Percentiles rank a stretch among this genome's conserved stretches.
Evolutionary conservation across 2,888 invertebrate species (phyloP).

Genomic region (Cerastis leucographa): DNA sequence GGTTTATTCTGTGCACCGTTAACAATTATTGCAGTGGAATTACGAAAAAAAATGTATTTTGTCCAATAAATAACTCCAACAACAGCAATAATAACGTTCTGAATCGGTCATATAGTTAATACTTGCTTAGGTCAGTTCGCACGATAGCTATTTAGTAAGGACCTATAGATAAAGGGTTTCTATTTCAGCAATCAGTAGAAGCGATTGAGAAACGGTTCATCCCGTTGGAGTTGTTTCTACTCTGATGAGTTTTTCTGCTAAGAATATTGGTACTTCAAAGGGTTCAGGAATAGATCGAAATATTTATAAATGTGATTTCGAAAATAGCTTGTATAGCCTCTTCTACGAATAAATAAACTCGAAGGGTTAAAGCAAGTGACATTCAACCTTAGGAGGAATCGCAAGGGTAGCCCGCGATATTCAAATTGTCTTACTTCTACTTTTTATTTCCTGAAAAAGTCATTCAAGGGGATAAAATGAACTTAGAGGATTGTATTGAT

Average conservation of each 20-base stretch:
- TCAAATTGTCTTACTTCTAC: no score
- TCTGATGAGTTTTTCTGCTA: slow-evolving; percentile 2
- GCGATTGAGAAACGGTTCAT: neutral
- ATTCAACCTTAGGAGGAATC: neutral
- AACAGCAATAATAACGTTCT: no score
- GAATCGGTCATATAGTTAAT: neutral
- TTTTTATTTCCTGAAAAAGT: no score
- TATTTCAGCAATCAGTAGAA: slow-evolving; percentile 8
- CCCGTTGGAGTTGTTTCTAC: slow-evolving; percentile 21
- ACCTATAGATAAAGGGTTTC: slow-evolving; percentile 10
- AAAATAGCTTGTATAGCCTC: neutral
- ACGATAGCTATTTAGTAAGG: slow-evolving; percentile 10
- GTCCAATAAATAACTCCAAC: neutral
- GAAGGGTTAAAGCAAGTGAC: neutral
- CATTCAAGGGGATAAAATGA: no score
- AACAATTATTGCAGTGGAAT: neutral
- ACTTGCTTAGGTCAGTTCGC: neutral
- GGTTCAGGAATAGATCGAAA: slow-evolving; percentile 12
- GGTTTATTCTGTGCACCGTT: neutral
- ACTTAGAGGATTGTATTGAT: no score
- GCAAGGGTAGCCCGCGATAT: no score
- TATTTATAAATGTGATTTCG: neutral
- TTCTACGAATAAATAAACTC: neutral
- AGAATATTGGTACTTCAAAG: neutral
- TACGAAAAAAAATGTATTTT: neutral